Conservation (phyloP, 2,888 invertebrate species). For the Tenthredo amoena region DNA sequence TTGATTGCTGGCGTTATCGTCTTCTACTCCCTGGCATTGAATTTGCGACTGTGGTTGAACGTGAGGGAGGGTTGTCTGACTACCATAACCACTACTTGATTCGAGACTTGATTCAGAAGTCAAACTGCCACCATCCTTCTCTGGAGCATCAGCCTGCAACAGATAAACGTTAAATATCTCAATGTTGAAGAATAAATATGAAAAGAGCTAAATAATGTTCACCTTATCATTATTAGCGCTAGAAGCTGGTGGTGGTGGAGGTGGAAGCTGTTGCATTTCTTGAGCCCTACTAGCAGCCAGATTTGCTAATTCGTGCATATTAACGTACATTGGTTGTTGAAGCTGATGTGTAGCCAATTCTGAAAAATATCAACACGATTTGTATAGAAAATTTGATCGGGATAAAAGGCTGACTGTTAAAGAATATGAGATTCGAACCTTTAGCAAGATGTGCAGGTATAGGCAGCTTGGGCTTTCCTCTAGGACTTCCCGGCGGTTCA, state of each 20-base stretch:
- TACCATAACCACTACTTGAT: conserved; percentile 88
- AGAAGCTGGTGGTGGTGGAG: conserved; percentile 77
- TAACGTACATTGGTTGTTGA: conserved; percentile 89
- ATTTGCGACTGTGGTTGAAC: conserved; percentile 64
- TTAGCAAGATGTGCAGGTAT: conserved; percentile 89
- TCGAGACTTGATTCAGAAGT: conserved; percentile 87
- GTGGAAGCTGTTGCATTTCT: conserved; percentile 82
- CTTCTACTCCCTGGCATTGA: conserved; percentile 24
- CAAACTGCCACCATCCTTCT: conserved; percentile 73
- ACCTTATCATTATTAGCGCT: conserved; percentile 80
- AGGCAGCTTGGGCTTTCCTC: conserved; percentile 74
- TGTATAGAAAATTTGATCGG: neutral
- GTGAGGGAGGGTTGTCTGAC: conserved; percentile 85
- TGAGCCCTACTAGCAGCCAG: conserved; percentile 89
- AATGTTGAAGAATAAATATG: neutral
- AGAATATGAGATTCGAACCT: conserved; percentile 69
- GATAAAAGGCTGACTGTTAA: neutral
- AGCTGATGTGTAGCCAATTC: conserved; percentile 73
- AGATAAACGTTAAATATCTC: neutral
- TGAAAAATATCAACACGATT: conserved; percentile 56
- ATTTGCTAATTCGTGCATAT: conserved; percentile 93
- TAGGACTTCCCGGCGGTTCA: conserved; percentile 69
- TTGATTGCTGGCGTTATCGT: conserved; percentile 39
- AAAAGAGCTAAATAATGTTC: neutral
- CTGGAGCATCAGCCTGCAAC: conserved; percentile 72